phyloP scores from a whole-genome alignment of 2,113 vertebrate genomes.

The Microtus pennsylvanicus region DNA sequence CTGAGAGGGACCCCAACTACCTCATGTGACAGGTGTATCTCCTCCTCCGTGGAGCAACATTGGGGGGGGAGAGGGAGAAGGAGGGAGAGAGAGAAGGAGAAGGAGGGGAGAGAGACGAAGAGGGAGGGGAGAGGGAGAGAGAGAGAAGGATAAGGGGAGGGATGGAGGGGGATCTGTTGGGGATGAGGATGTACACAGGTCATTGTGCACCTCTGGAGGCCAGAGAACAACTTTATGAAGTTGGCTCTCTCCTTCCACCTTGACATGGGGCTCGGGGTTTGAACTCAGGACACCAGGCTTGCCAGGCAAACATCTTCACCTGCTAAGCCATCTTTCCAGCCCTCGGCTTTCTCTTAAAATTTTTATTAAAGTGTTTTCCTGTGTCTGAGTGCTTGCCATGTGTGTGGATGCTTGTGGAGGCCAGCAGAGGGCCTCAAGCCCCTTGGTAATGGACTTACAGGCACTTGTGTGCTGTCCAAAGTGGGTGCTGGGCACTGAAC shows the following conservation, averaged over 20 bases:
- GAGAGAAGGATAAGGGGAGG: rapidly evolving
- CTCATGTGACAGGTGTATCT: not conserved
- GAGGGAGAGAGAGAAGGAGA: too few relatives aligned
- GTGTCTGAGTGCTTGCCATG: not conserved
- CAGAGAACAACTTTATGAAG: not conserved
- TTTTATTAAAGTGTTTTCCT: not conserved
- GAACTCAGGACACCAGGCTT: not conserved
- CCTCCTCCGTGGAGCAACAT: not conserved
- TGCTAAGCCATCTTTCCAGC: not conserved
- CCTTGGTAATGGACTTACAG: not conserved
- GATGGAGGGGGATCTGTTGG: not conserved
- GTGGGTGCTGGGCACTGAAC: not conserved
- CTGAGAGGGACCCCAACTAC: not conserved
- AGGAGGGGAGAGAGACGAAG: too few relatives aligned
- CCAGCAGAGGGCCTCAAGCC: not conserved
- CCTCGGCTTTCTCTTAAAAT: not conserved
- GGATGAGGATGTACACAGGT: not conserved
- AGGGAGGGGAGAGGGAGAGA: too few relatives aligned
- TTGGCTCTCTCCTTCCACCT: not conserved
- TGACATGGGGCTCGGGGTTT: not conserved
- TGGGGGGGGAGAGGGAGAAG: too few relatives aligned
- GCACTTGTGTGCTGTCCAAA: not conserved
- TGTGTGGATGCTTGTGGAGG: not conserved
- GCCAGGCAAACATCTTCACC: not conserved
- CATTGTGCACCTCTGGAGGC: not conserved